Conservation (phyloP, 2,113 vertebrate species). For the Barnardius zonarius region DNA sequence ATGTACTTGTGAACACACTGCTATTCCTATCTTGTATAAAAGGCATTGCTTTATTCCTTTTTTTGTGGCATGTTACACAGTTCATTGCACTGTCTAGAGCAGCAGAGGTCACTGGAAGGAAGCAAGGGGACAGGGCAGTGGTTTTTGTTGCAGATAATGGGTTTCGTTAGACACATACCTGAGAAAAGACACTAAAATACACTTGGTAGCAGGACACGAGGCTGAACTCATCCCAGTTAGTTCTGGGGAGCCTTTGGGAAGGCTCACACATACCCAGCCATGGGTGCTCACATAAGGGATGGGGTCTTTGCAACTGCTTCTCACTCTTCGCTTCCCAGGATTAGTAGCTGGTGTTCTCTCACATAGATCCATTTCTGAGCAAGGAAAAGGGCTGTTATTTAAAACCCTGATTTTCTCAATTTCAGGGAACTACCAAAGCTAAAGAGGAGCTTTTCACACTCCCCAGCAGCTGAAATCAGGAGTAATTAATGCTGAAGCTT, state of each 20-base stretch:
- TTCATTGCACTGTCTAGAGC: not conserved
- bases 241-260: not conserved
- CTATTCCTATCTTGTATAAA: not conserved
- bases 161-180: rapidly evolving
- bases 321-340: rapidly evolving
- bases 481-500: not conserved
- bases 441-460: not conserved
- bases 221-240: rapidly evolving
- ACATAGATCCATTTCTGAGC: rapidly evolving
- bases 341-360: not conserved
- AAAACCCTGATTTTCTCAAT: not conserved
- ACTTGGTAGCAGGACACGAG: rapidly evolving
- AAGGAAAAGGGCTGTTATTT: not conserved
- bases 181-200: rapidly evolving
- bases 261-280: rapidly evolving
- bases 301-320: not conserved
- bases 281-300: not conserved
- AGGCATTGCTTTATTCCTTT: not conserved
- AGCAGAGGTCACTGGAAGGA: not conserved
- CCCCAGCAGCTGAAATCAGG: not conserved
- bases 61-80: not conserved
- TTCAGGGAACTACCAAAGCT: not conserved
- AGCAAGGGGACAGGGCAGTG: not conserved
- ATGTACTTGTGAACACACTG: not conserved
- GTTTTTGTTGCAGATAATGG: rapidly evolving